Evolutionary conservation across 2,797 vertebrate genomes (phyloP).

Genomic region (Aselliscus stoliczkanus): DNA sequence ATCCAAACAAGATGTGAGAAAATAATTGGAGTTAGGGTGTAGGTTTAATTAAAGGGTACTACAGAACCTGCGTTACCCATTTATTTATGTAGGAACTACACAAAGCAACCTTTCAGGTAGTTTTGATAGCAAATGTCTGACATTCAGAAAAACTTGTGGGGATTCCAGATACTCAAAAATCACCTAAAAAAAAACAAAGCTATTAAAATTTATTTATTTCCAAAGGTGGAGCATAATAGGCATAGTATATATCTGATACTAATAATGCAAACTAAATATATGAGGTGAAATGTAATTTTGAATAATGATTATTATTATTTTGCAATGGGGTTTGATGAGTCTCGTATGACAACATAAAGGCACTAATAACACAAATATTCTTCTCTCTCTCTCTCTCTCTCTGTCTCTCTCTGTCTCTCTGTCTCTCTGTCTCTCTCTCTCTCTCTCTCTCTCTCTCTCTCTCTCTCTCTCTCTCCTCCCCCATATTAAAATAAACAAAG

Average conservation of each 20-base stretch:
- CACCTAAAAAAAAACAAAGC: neutral
- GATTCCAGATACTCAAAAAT: neutral
- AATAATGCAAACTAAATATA: neutral
- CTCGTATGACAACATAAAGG: neutral
- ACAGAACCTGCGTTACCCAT: constrained; percentile 2
- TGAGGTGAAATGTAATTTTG: neutral
- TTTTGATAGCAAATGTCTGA: constrained; percentile 25
- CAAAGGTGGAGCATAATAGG: neutral
- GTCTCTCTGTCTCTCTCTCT: neutral
- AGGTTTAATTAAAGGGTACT: constrained; percentile 23
- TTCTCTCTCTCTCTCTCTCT: neutral
- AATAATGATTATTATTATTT: neutral
- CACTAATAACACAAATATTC: too few relatives aligned
- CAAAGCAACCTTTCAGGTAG: constrained; percentile 40
- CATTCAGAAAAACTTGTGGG: constrained; percentile 18
- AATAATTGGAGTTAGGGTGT: constrained; percentile 42
- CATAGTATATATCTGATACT: neutral
- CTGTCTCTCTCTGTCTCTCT: neutral
- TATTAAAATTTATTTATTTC: neutral
- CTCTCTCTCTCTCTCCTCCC: neutral
- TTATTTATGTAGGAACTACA: constrained; percentile 54
- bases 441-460: neutral
- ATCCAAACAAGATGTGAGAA: constrained; percentile 29
- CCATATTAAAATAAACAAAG: neutral
- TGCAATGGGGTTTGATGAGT: neutral